Evolutionary conservation across 2,113 vertebrate genomes (phyloP).

Genomic region (Alosa alosa): DNA sequence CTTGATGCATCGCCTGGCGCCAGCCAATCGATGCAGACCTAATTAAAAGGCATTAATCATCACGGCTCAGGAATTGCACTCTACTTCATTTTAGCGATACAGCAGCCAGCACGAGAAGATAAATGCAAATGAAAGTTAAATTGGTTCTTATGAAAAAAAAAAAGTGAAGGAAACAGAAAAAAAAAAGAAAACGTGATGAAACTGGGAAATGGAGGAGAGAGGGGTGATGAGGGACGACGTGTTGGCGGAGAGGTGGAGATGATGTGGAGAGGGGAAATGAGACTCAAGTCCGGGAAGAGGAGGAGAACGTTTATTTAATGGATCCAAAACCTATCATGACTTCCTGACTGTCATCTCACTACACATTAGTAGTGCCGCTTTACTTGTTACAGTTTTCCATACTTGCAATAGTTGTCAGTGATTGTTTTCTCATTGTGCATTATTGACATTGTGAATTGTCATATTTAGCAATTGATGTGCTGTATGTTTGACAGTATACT

Average conservation of each 20-base stretch:
- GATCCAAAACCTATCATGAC: not conserved
- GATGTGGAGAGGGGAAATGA: not conserved
- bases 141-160: conserved; percentile 26
- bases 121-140: conserved; percentile 28
- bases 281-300: not conserved
- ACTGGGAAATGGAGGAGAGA: not conserved
- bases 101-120: conserved; percentile 1
- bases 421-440: not conserved
- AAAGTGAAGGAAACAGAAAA: not conserved
- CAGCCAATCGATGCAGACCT: conserved; percentile 23
- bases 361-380: not conserved
- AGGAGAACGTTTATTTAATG: not conserved
- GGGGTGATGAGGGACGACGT: not conserved
- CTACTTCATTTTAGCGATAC: conserved; percentile 30
- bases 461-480: not conserved
- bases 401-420: not conserved
- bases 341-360: not conserved
- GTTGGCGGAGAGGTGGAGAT: not conserved
- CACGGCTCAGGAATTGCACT: conserved; percentile 1
- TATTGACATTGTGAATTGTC: not conserved
- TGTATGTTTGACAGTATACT: not conserved
- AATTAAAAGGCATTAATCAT: conserved; percentile 46
- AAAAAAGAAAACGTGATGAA: not conserved
- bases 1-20: conserved; percentile 19
- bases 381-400: not conserved